A percentile compares a stretch with the other conserved stretches of the same genome.
phyloP scores from a whole-genome alignment of 2,797 vertebrate genomes.

The Decapterus maruadsi region DNA sequence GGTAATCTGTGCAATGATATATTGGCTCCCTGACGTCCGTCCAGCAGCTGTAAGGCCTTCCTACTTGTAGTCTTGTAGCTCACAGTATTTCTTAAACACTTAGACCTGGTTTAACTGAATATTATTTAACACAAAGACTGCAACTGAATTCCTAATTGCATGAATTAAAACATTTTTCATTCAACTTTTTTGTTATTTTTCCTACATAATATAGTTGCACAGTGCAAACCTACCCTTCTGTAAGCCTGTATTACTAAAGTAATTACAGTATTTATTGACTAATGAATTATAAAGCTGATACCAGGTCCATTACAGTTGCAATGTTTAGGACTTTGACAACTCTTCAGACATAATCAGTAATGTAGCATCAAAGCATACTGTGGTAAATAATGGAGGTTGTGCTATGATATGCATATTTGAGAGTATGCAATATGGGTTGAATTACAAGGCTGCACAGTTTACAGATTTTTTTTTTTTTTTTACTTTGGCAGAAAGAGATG shows the following conservation, averaged over 20 bases:
- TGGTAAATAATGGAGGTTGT: neutral
- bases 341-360: neutral
- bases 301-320: neutral
- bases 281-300: neutral
- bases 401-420: neutral
- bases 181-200: too few relatives aligned
- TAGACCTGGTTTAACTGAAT: too few relatives aligned
- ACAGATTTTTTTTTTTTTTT: conserved; percentile 9
- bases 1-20: too few relatives aligned
- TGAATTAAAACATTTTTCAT: too few relatives aligned
- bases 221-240: neutral
- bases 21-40: too few relatives aligned
- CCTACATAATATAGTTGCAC: too few relatives aligned
- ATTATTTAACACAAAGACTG: too few relatives aligned
- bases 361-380: neutral
- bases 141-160: too few relatives aligned
- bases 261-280: neutral
- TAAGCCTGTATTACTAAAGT: neutral
- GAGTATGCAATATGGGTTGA: neutral
- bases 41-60: too few relatives aligned
- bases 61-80: neutral
- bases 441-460: neutral
- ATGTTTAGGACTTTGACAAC: neutral
- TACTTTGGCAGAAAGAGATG: neutral
- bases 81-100: too few relatives aligned